A percentile compares a stretch with the other conserved stretches of the same genome.
Evolutionary conservation across 2,797 vertebrate genomes (phyloP).

Genomic region (Sebastes hubbsi): DNA sequence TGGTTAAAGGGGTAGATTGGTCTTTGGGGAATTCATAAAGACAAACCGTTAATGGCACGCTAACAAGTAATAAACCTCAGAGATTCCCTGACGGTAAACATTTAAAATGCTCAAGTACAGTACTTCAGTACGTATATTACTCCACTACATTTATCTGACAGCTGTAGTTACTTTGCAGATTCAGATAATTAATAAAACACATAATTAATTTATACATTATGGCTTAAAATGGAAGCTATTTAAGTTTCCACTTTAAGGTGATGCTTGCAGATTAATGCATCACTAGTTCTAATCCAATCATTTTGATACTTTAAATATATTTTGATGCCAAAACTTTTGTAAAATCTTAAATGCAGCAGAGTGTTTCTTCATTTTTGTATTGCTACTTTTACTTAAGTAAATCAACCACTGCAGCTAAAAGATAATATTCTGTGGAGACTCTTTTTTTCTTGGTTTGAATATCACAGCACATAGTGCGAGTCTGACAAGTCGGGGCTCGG

Average conservation of each 20-base stretch:
- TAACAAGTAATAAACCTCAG: constrained; percentile 7
- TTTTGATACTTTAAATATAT: not conserved
- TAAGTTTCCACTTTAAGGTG: not conserved
- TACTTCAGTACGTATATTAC: too few relatives aligned
- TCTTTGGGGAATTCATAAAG: constrained; percentile 1
- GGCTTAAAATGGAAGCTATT: too few relatives aligned
- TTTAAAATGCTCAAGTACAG: not conserved
- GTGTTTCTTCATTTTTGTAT: not conserved
- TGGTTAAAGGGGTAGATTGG: not conserved
- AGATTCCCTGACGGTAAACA: not conserved
- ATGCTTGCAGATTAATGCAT: not conserved
- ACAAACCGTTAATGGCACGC: not conserved
- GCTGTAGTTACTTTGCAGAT: not conserved
- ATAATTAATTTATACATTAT: not conserved
- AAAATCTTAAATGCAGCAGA: too few relatives aligned
- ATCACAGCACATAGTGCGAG: not conserved
- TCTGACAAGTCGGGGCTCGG: not conserved
- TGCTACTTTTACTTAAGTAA: not conserved
- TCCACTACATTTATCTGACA: not conserved
- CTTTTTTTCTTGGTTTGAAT: not conserved
- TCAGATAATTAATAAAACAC: not conserved
- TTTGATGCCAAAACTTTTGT: not conserved
- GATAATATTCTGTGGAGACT: not conserved
- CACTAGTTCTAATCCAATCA: not conserved
- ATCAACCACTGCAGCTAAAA: not conserved